Base-by-base conservation (phyloP, 2,888 invertebrate genomes). In the Panopea generosa region DNA sequence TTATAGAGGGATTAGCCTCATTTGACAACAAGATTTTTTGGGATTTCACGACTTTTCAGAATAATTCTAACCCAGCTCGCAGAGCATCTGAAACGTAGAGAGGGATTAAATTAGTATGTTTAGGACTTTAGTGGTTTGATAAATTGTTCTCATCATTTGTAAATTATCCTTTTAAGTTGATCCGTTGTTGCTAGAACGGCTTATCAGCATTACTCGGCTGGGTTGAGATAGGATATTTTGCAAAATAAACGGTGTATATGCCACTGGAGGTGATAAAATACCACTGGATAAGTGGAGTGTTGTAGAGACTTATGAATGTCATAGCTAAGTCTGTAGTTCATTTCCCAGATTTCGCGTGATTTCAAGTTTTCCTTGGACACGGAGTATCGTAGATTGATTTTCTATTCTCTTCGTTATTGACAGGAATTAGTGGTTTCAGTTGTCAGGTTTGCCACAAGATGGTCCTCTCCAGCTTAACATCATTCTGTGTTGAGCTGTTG, bases 61-160 rank as follows among this genome's bases (percentile, higher is more conserved):
- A 26, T 73, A 80, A 76, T 66, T 69, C 70, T 18, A 24, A 40
- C 40, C 33, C 69, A 26, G 70, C 63, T 60, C 20, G 33, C 45
- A 38, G 68, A 66, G 67, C 69, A 60, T 60, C 77, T 63, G 77
- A 74, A 74, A 77, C 77, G 77, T 77, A 45, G 73, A 73, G 53
- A 29, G 67, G 71, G 81, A 77, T 81, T 77, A 77, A 3, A 20
- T 45, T n/a, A 49, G 77, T 81, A 70, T 81, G 77, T 66, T 49
- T 43, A 38, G 43, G 71, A 52, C 59, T 76, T 78, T 73, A 52
- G 60, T 33, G 20, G 70, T 55, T 60, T 84, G 83, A 84, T 84
- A 85, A 84, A 83, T 84, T 47, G 66, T 61, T 52, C 74, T 81
- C 83, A 85, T 85, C 84, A 83, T 83, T 83, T 74, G 76, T 70